Evolutionary conservation across 2,113 vertebrate genomes (phyloP), one percentile per base, ranked within the genome.

Genomic region (Sisor rabdophorus): DNA sequence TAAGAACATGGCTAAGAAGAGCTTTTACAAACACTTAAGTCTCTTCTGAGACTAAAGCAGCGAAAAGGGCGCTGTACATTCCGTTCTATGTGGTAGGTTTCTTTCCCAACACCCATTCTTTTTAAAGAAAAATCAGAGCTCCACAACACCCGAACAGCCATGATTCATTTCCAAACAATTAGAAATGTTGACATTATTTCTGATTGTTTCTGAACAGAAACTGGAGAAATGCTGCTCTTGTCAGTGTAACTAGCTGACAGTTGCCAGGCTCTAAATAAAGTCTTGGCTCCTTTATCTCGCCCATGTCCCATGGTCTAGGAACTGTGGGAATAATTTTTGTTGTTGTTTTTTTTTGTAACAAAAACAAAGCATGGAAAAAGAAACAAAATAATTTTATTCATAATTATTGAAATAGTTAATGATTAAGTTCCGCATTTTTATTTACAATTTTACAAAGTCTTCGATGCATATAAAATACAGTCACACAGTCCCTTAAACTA

Each of bases 241-340:
- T 30, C 24, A 30, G 22, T 50, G 2, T 20, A 26, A 7, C 44
- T 28, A 28, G 24, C 48, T 54, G 24, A 32, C 26, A 15, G 48
- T 32, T 32, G 19, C 9, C 52, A 36, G 12, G 19, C 17, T 32
- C 68, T 28, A 30, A 11, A 54, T 54, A 4, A 20, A 71, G 47
- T 19, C 40, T 28, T 22, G 17, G 20, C 22, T 8, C 22, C 24
- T 32, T 20, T 63, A 26, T 54, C 54, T 26, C 55, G 15, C n/a
- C 53, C 67, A 15, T 68, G 20, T 32, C 30, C 54, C 36, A 11
- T 20, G 47, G 28, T 26, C 54, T 22, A 56, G 40, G 44, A 58
- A 79, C 19, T 79, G 80, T 80, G 78, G 80, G 80, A 79, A 82
- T 58, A 30, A 19, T 50, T 36, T n/a, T n/a, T n/a, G n/a, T n/a